Percentiles rank a stretch among this genome's conserved stretches.
Conservation (phyloP, 1,140 invertebrate species). For the Papilio polytes region DNA sequence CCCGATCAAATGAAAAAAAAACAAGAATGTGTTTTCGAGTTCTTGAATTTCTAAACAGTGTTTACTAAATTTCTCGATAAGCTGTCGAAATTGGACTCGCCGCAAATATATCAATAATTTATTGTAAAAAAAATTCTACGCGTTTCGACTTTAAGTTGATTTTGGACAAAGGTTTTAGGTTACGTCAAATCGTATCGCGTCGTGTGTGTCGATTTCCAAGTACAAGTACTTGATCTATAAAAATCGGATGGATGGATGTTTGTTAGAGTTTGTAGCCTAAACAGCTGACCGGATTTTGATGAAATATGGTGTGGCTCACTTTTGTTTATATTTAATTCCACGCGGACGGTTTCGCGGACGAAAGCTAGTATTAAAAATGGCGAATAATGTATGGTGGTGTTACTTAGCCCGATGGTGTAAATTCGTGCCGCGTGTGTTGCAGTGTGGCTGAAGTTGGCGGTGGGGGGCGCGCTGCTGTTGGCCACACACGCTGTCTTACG, state of each 20-base stretch:
- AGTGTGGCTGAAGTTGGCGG: slow-evolving; percentile 91
- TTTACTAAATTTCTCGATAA: neutral
- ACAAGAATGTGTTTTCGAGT: neutral
- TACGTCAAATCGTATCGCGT: too few relatives aligned
- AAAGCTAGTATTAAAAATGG: neutral
- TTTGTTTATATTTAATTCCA: too few relatives aligned
- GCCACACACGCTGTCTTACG: slow-evolving; percentile 90
- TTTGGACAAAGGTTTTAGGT: neutral
- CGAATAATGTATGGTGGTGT: neutral
- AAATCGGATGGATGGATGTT: too few relatives aligned
- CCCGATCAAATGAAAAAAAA: neutral
- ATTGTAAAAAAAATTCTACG: neutral
- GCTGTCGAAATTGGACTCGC: too few relatives aligned
- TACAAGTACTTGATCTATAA: neutral
- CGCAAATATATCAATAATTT: too few relatives aligned
- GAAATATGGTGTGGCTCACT: too few relatives aligned
- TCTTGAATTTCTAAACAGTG: neutral
- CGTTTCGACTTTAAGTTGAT: neutral
- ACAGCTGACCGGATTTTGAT: too few relatives aligned
- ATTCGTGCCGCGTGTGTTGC: slow-evolving; percentile 83
- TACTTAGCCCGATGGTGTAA: slow-evolving; percentile 50
- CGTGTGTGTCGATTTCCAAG: neutral
- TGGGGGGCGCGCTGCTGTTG: slow-evolving; percentile 90
- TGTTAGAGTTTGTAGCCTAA: too few relatives aligned
- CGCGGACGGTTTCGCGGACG: too few relatives aligned